phyloP scores from a whole-genome alignment of 2,113 vertebrate genomes.

The Sterna hirundo region DNA sequence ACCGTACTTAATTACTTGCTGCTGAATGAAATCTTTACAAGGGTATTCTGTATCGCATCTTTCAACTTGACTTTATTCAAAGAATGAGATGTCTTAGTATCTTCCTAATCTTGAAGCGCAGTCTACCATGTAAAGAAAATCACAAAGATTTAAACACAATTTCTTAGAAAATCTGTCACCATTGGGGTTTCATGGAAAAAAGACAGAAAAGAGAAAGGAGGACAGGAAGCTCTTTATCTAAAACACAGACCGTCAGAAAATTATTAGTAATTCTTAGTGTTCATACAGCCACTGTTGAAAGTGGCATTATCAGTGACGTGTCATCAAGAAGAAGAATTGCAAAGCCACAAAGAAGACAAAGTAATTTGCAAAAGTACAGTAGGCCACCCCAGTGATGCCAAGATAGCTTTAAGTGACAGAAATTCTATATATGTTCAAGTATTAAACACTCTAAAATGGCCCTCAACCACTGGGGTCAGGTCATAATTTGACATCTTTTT shows the following conservation, averaged over 20 bases:
- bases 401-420: conserved; percentile 40
- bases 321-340: conserved; percentile 50
- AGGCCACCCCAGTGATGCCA: conserved; percentile 43
- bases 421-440: not conserved
- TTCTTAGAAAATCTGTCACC: conserved; percentile 49
- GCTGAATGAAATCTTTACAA: not conserved
- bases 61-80: conserved; percentile 16
- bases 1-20: conserved; percentile 17
- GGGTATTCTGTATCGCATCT: not conserved
- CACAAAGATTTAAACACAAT: conserved; percentile 3
- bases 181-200: not conserved
- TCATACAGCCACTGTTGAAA: conserved; percentile 53
- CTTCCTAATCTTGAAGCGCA: conserved; percentile 30
- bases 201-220: not conserved
- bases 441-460: not conserved
- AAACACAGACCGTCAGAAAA: conserved; percentile 40
- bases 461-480: not conserved
- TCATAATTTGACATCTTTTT: not conserved
- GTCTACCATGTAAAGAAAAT: not conserved
- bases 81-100: not conserved
- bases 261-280: conserved; percentile 61
- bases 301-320: conserved; percentile 65
- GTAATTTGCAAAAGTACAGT: conserved; percentile 64
- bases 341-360: conserved; percentile 59
- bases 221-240: conserved; percentile 8